Evolutionary conservation across 2,888 invertebrate species (phyloP), one percentile per base, ranked within the genome.

Genomic region (Gastrophysa polygoni): DNA sequence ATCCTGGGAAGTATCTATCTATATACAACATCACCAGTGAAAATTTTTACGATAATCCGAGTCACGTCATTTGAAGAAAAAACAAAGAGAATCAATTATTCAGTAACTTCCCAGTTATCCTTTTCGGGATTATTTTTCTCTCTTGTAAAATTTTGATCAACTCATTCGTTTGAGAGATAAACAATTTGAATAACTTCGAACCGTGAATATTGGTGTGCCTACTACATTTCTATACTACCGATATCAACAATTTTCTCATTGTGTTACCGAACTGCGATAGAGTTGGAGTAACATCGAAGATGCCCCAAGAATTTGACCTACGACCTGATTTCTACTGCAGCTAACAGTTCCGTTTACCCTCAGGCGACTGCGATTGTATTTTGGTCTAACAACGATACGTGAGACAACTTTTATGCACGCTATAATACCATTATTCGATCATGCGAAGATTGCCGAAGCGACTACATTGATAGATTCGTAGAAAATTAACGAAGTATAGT

Each of bases 261-360:
- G 54, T 54, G 28, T 54, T 54, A 43, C 54, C 17, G 43, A 72
- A 72, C 69, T 65, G 29, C 61, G 54, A 58, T 46, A 54, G 38
- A 63, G 63, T 56, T 54, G 64, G 63, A 61, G 57, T 59, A 44
- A 63, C 61, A 66, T 63, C 73, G 70, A 75, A 73, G 73, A 72
- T 75, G 78, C 75, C 77, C 76, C 72, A 69, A 71, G 78, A 75
- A 75, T 76, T 74, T 77, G 77, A 79, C 78, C 79, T 78, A 73
- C 76, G 77, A 75, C 78, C 78, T 74, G 80, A 78, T 80, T 80
- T 79, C 79, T 78, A 78, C 79, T 75, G 74, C 76, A 62, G 38
- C 38, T 73, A 71, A 72, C 73, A 73, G 77, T 77, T 76, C 77
- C 77, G 77, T 77, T 78, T 74, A 44, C 73, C 77, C 73, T 57